These are phyloP conservation scores for Seira musarum DNA, from an alignment of 2,888 invertebrate genomes.

Conservation along the genomic window DNA sequence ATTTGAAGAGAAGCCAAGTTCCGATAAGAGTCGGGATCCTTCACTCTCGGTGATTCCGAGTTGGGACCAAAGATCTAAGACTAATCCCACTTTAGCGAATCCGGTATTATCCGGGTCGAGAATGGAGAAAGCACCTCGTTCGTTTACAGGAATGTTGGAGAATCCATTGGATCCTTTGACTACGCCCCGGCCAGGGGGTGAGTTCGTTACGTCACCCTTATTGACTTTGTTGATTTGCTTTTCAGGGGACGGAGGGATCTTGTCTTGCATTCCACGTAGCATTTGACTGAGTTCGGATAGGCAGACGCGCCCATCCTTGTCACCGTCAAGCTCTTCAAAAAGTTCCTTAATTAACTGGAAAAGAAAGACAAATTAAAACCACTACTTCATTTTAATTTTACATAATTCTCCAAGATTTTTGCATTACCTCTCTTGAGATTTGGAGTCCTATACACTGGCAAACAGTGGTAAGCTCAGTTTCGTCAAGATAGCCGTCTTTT, in stretches of 20 bases:
- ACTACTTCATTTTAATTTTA: not conserved
- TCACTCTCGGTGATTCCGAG: conserved; percentile 55
- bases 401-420: too few species aligned
- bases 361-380: not conserved
- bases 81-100: conserved; percentile 60
- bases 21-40: conserved; percentile 47
- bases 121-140: conserved; percentile 63
- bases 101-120: conserved; percentile 63
- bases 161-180: conserved; percentile 47
- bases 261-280: conserved; percentile 70
- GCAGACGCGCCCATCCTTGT: conserved; percentile 77
- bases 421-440: conserved; percentile 79
- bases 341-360: conserved; percentile 71
- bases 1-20: conserved; percentile 59
- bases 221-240: conserved; percentile 44
- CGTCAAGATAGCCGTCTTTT: conserved; percentile 78
- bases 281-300: conserved; percentile 67
- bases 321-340: conserved; percentile 79
- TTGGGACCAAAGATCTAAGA: conserved; percentile 63
- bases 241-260: conserved; percentile 61
- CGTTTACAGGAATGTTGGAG: conserved; percentile 50
- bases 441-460: conserved; percentile 81
- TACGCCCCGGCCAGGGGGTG: conserved; percentile 24
- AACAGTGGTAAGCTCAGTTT: conserved; percentile 78
- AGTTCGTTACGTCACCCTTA: conserved; percentile 17